A percentile compares a stretch with the other conserved stretches of the same genome.
Conservation (phyloP, 1,140 invertebrate species). For the Bombus soroeensis region DNA sequence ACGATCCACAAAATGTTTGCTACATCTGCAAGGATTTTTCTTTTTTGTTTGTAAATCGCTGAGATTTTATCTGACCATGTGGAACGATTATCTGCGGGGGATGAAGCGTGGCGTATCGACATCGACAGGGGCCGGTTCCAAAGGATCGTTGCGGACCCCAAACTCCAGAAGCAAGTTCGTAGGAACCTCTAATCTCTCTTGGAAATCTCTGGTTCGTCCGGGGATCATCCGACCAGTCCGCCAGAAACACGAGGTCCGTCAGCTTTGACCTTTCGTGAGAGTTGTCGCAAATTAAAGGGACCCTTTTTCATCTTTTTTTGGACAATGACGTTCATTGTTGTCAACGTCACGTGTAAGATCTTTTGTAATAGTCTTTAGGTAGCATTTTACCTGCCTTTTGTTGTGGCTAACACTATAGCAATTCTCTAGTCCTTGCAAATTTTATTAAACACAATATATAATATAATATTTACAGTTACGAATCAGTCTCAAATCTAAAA, state of each 20-base stretch:
- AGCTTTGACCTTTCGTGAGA: conserved; percentile 25
- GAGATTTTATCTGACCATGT: conserved; percentile 40
- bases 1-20: no score
- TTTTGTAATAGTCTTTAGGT: no score
- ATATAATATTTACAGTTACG: no score
- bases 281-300: conserved; percentile 36
- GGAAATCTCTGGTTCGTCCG: conserved; percentile 52
- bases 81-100: conserved; percentile 58
- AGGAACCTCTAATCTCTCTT: conserved; percentile 51
- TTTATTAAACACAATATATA: not conserved
- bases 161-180: conserved; percentile 33
- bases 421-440: fast-evolving
- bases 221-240: conserved; percentile 52
- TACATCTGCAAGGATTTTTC: not conserved
- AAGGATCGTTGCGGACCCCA: conserved; percentile 14
- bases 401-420: no score
- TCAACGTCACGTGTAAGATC: no score
- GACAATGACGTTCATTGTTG: no score
- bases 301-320: not conserved
- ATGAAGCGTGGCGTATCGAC: conserved; percentile 61
- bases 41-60: not conserved
- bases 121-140: conserved; percentile 58
- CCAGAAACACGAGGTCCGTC: conserved; percentile 45
- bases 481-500: not conserved
- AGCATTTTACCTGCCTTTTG: no score